Base-by-base conservation (phyloP, 2,113 vertebrate species). In the Haemorhous mexicanus region DNA sequence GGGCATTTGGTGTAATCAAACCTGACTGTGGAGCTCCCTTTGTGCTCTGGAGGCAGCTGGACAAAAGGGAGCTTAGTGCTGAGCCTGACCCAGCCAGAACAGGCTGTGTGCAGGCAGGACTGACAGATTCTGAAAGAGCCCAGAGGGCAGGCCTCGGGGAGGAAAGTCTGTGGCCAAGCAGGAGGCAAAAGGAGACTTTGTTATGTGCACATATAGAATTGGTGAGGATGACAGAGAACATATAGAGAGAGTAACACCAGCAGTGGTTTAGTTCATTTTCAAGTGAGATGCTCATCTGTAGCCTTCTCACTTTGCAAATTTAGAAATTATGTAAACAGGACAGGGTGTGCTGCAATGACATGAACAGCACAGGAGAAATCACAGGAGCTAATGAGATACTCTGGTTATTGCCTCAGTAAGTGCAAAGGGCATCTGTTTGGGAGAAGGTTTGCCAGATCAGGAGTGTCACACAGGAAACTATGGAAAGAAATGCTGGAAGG, bases 21-120 rank as follows among this genome's bases (percentile, higher is more conserved):
- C 73, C 79, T 87, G 77, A 24, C 73, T 76, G 37, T 8, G 52
- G 72, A 83, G 53, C 69, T 90, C 72, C 49, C 58, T 90, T 93
- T 94, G 87, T 94, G 90, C 20, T 68, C 32, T 24, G 76, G 26
- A 84, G 90, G 75, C 61, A 88, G 66, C 70, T 58, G 91, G 69
- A 95, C 85, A 91, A 94, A 93, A 89, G 90, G n/a, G 32, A 83
- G 58, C 72, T 93, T 90, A 94, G 47, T 2, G n/a, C 67, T 33
- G 18, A 30, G 70, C 72, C 76, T 84, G 68, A 41, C 72, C 56
- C 76, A 66, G 83, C 0, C 2, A 76, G 61, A 77, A 2, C 13
- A 55, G 73, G 28, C 83, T 81, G 55, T 2, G 8, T 14, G 26
- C 37, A 53, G 53, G 35, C 30, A 6, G 23, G 26, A 52, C 13